phyloP scores from a whole-genome alignment of 2,797 vertebrate species.

The Argentina silus region DNA sequence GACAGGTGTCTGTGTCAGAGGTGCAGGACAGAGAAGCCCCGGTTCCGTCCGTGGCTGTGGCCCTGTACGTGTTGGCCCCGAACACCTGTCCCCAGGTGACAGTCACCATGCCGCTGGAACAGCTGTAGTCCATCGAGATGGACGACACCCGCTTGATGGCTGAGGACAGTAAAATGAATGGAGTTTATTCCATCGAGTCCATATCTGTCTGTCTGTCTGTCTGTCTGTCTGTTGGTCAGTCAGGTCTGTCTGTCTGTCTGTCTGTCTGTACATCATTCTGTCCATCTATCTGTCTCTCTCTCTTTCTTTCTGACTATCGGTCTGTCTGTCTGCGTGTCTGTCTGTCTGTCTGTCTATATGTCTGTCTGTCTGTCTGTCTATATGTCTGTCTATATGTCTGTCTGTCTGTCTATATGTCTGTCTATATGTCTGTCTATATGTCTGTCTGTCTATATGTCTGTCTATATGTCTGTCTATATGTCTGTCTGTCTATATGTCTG shows the following conservation, averaged over 20 bases:
- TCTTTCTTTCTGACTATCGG: neutral
- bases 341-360: neutral
- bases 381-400: neutral
- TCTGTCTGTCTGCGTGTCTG: neutral
- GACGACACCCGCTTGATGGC: constrained; percentile 64
- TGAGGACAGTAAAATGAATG: constrained; percentile 34
- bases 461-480: neutral
- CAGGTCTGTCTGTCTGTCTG: neutral
- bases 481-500: neutral
- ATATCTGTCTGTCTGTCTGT: neutral
- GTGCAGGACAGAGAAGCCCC: constrained; percentile 67
- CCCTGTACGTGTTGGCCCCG: constrained; percentile 70
- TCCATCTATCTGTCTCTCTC: neutral
- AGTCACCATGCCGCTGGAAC: constrained; percentile 55
- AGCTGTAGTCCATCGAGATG: constrained; percentile 68
- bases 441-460: neutral
- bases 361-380: neutral
- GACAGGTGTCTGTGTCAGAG: constrained; percentile 65
- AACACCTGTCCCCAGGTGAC: constrained; percentile 72
- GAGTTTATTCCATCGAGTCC: neutral
- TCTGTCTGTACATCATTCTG: neutral
- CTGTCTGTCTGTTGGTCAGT: neutral
- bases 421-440: neutral
- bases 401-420: neutral
- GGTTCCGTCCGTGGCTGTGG: constrained; percentile 51